A percentile compares a stretch with the other conserved stretches of the same genome.
Evolutionary conservation across 2,113 vertebrate genomes (phyloP).

Genomic region (Malurus alboscapulatus): DNA sequence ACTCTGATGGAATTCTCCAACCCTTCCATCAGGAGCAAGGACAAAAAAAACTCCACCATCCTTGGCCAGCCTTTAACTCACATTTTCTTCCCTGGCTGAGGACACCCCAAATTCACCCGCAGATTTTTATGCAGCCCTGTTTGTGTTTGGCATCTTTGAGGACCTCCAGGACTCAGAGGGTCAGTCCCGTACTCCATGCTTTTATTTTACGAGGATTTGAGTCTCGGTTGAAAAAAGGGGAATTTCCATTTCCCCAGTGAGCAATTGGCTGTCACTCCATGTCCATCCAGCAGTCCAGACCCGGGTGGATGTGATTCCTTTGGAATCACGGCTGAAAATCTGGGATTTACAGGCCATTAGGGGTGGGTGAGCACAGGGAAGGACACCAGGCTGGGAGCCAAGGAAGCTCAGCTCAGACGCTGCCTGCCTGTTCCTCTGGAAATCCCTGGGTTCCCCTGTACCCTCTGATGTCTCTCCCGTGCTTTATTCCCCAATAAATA

Average conservation of each 20-base stretch:
- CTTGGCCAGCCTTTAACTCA: too few relatives aligned
- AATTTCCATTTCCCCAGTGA: not conserved
- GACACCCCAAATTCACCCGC: not conserved
- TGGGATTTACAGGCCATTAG: not conserved
- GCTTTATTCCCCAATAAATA: not conserved
- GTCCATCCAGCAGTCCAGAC: not conserved
- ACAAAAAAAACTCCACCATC: not conserved
- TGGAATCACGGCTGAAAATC: not conserved
- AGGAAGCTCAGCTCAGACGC: not conserved
- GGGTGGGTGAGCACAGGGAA: not conserved
- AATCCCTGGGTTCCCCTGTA: not conserved
- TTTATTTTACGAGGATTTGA: not conserved
- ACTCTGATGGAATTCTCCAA: too few relatives aligned
- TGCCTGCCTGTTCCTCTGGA: not conserved
- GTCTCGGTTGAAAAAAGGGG: not conserved
- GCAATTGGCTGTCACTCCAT: not conserved
- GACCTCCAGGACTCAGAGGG: not conserved
- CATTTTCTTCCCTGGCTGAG: not conserved
- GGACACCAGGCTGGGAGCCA: not conserved
- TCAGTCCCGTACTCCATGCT: too few relatives aligned
- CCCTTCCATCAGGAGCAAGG: rapidly evolving
- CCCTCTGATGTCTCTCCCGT: not conserved
- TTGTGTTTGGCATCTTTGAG: not conserved
- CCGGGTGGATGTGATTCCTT: not conserved
- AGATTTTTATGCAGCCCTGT: not conserved